These are phyloP conservation scores for Patagioenas fasciata DNA, from an alignment of 2,113 vertebrate species.

Conservation along the genomic window DNA sequence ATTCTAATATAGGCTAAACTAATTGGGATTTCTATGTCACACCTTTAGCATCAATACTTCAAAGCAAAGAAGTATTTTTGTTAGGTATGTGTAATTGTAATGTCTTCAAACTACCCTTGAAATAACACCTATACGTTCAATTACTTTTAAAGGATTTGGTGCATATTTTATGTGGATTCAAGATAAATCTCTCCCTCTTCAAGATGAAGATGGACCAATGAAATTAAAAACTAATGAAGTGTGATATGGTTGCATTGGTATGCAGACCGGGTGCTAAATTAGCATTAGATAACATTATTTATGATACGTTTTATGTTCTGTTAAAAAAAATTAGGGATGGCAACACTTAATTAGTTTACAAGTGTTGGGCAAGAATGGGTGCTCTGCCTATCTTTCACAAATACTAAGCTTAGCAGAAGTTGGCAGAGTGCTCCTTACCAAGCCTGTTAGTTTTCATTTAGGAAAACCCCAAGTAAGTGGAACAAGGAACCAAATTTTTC, in stretches of 20 bases:
- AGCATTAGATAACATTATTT: conserved; percentile 3
- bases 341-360: conserved; percentile 34
- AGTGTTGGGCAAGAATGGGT: neutral
- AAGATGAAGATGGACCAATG: neutral
- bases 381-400: neutral
- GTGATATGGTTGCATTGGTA: neutral
- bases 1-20: neutral
- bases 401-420: neutral
- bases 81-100: neutral
- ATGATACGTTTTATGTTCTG: conserved; percentile 12
- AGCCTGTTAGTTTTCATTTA: conserved; percentile 15
- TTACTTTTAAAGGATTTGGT: neutral
- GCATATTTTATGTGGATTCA: neutral
- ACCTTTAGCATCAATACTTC: neutral
- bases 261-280: neutral
- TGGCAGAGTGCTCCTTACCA: neutral
- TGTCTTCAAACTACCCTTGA: neutral
- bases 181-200: neutral
- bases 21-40: neutral
- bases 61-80: neutral
- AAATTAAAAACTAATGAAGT: conserved; percentile 35
- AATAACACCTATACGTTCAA: neutral
- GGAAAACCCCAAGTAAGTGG: neutral
- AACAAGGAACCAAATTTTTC: conserved; percentile 39
- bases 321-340: conserved; percentile 2